Evolutionary conservation across 2,888 invertebrate genomes (phyloP), one percentile per base, ranked within the genome.

Genomic region (Hyppa rectilinea): DNA sequence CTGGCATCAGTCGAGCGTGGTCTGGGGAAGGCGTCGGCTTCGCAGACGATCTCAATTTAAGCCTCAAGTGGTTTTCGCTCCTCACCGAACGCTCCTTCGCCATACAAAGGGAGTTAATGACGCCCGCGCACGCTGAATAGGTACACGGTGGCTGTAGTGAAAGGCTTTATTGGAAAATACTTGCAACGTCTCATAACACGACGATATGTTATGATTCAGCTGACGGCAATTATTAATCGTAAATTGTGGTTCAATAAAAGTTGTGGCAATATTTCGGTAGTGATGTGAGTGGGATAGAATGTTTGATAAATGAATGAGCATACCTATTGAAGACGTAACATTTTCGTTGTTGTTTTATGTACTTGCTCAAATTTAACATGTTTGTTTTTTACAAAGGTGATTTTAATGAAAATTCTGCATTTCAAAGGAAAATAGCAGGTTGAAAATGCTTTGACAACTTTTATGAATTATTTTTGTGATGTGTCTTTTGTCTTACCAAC

Each of bases 21-120:
- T 43, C 31, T 45, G 34, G 52, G 49, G 31, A 29, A 69, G 61
- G 34, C 49, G 77, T 78, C 82, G 85, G 88, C 71, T 89, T 92
- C 89, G 81, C 84, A 87, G 88, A 86, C 90, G 90, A 92, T 94
- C 93, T 94, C 91, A 93, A 94, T 93, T 92, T 92, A 92, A 90
- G 87, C 89, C 87, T 91, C 90, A 87, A 94, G 92, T 90, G 92
- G 90, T 92, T 93, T 92, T 91, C 88, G 89, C 91, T 91, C 90
- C 91, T 92, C 92, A 90, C 87, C 87, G 88, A 91, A 85, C 85
- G 88, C 87, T 88, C 88, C 81, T 87, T 83, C 84, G 79, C 75
- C 85, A 78, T 87, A 93, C 92, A 93, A 94, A 93, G 91, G 90
- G 88, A 92, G 89, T 91, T 94, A 94, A 94, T 93, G 93, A 93